Evolutionary conservation across 2,113 vertebrate species (phyloP), one percentile per base, ranked within the genome.

Genomic region (Myiozetetes cayanensis): DNA sequence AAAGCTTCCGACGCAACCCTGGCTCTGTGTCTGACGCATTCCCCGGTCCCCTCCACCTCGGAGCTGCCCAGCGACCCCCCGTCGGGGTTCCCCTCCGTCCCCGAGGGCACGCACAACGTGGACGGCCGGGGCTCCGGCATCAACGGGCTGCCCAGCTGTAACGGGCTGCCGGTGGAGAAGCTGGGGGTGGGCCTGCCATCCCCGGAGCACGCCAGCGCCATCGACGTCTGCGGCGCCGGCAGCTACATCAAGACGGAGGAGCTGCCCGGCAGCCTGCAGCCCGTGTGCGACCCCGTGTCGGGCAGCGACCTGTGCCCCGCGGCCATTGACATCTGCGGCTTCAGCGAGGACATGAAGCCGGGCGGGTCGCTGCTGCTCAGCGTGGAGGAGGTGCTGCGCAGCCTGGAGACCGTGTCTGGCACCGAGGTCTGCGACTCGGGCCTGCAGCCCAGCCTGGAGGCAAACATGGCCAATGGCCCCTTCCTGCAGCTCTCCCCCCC

Each of bases 341-440:
- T 99, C 55, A 98, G 98, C 5, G 99, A 99, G 39, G 99, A 99
- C 28, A 98, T 99, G 46, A 99, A 99, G 94, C 98, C 98, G 10
- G 98, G 98, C 9, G 98, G 98, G 84, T 98, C 99, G n/a, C 97
- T 99, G 9, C 98, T 99, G 76, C 98, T 99, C 63, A 99, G 99
- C 15, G 98, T 99, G 8, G 99, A 99, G 98, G 99, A 99, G 96
- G 98, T 99, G 52, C 98, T 99, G 87, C 98, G 99, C 91, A 99
- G 98, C 96, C 98, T 99, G 80, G 99, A 99, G 96, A 99, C 99
- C 0, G 99, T 99, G 96, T 97, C 98, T 6, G 98, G 97, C 75
- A 97, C 98, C 67, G 98, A 98, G 33, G 98, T 98, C 93, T 98
- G 98, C 84, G 98, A 98, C 66, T 96, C 97, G 81, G 97, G 97